phyloP scores from a whole-genome alignment of 1,140 invertebrate genomes.

The Caenorhabditis brenneri region DNA sequence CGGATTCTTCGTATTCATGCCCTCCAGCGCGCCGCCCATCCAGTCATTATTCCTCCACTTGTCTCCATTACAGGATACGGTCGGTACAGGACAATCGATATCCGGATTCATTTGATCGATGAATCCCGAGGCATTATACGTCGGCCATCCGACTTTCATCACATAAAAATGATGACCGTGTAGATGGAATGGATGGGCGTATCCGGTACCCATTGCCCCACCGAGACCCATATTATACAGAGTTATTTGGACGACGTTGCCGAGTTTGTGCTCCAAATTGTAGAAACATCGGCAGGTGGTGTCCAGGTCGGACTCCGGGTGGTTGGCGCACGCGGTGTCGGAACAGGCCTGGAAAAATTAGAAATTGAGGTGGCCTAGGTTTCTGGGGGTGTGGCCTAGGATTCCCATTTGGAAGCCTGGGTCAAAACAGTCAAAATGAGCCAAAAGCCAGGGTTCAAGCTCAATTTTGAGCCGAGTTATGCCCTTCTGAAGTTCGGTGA shows the following conservation, averaged over 20 bases:
- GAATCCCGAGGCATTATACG: slow-evolving; percentile 42
- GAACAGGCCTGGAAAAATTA: neutral
- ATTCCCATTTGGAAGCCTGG: too few relatives aligned
- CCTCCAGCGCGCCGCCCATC: slow-evolving; percentile 23
- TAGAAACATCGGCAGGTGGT: slow-evolving; percentile 64
- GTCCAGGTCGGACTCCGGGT: slow-evolving; percentile 51
- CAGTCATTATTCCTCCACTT: slow-evolving; percentile 28
- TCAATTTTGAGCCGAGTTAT: too few relatives aligned
- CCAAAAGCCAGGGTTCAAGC: too few relatives aligned
- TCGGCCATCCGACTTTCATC: slow-evolving; percentile 62
- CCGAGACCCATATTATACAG: slow-evolving; percentile 70
- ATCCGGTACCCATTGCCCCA: slow-evolving; percentile 59
- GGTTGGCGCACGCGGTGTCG: neutral
- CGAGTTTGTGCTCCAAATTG: slow-evolving; percentile 62
- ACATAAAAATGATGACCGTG: slow-evolving; percentile 68
- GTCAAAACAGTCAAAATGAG: too few relatives aligned
- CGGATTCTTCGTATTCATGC: slow-evolving; percentile 49
- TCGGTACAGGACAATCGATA: slow-evolving; percentile 31
- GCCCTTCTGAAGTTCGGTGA: too few relatives aligned
- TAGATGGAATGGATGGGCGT: slow-evolving; percentile 67
- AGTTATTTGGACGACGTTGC: slow-evolving; percentile 66
- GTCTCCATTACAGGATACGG: slow-evolving; percentile 37
- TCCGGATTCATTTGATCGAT: slow-evolving; percentile 47
- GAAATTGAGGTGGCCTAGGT: neutral
- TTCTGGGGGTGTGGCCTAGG: too few relatives aligned